Base-by-base conservation (phyloP, 2,113 vertebrate species). In the Nanorana parkeri region DNA sequence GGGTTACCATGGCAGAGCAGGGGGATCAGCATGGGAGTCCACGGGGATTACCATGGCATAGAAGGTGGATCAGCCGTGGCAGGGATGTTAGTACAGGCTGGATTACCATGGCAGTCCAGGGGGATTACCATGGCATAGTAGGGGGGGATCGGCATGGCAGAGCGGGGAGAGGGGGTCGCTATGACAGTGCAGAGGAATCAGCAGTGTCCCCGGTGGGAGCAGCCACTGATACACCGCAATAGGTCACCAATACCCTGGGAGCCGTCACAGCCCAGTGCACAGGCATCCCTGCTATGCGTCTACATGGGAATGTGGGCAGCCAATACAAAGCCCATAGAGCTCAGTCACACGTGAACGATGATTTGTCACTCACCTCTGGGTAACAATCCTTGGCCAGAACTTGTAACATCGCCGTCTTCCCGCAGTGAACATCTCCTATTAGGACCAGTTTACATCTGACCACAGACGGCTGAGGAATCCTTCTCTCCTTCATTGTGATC, bases 391-490 rank as follows among this genome's bases (percentile, higher is more conserved):
- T 99, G 0, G 95, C 96, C 86, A 99, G 68, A 84, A 99, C 96
- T 88, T 98, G 97, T 87, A 99, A 90, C 97, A 98, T 99, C 63
- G 97, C 96, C 1, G 96, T 99, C 93, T 99, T 98, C 88, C 97
- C 96, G 85, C 96, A 97, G 88, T 99, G 97, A 83, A 99, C 96
- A 47, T 97, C 96, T 17, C 97, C 97, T 23, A 99, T 96, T 87
- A 98, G 89, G 32, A 98, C 96, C 21, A 98, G 92, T 84, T 98
- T 98, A 85, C 97, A 98, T 17, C 96, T 90, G 84, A 94, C 94
- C 52, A 96, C 95, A 7, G 90, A 91, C 1, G 96, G 93, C 91
- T 96, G 92, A 0, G 90, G 89, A 68, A 91, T 85, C 86, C 96
- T 94, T 86, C 95, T 92, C 84, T 98, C 97, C 91, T 97, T 96